A percentile compares a stretch with the other conserved stretches of the same genome.
These are phyloP conservation scores for Ennomos quercinarius DNA, from an alignment of 2,888 invertebrate genomes.

Conservation along the genomic window DNA sequence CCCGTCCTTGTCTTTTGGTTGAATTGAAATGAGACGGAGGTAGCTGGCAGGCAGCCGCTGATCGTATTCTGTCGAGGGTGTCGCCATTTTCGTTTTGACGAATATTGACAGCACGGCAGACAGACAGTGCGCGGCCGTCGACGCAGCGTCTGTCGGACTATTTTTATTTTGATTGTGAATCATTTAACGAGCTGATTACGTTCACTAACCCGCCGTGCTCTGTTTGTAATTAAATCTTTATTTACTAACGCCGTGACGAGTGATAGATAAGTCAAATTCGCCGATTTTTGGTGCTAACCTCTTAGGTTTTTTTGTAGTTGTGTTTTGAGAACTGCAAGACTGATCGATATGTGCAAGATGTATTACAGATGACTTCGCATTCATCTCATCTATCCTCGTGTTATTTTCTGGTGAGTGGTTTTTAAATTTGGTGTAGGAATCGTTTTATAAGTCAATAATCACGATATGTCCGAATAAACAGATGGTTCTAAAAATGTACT, in stretches of 20 bases:
- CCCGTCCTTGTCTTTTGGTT: conserved; percentile 57
- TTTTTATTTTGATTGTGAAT: conserved; percentile 84
- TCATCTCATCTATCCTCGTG: conserved; percentile 59
- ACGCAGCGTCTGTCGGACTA: conserved; percentile 81
- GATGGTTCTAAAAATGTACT: conserved; percentile 43
- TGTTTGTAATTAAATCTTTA: conserved; percentile 64
- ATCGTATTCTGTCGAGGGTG: conserved; percentile 86
- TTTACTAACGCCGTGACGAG: conserved; percentile 63
- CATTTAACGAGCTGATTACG: conserved; percentile 71
- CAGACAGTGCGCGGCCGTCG: conserved; percentile 83
- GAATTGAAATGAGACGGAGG: conserved; percentile 54
- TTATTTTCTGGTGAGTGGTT: conserved; percentile 75
- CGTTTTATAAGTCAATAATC: conserved; percentile 41
- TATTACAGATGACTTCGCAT: conserved; percentile 81
- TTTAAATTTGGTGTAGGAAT: conserved; percentile 34
- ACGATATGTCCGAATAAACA: conserved; percentile 43
- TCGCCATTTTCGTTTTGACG: conserved; percentile 91
- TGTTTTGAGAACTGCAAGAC: conserved; percentile 84
- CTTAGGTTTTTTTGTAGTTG: conserved; percentile 72
- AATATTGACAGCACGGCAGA: conserved; percentile 89
- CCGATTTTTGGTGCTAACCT: conserved; percentile 81
- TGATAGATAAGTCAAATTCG: conserved; percentile 63
- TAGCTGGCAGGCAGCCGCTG: conserved; percentile 72
- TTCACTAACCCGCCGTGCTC: conserved; percentile 58
- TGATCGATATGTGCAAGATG: conserved; percentile 85